Base-by-base conservation (phyloP, 2,797 vertebrate genomes). In the Sebastes diploproa region DNA sequence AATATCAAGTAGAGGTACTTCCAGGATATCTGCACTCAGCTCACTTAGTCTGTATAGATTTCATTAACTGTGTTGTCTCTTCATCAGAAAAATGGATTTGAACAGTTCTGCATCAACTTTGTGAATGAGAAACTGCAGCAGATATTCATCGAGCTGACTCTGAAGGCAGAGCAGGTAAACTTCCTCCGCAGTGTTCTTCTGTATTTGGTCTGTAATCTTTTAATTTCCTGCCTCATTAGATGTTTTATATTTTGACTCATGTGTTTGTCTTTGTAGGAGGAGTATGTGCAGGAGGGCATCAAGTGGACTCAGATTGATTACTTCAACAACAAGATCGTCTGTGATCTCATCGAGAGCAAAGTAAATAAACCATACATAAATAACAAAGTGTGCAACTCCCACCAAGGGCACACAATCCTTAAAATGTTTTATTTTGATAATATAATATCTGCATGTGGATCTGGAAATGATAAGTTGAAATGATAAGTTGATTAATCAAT, bases 31-130 rank as follows among this genome's bases (percentile, higher is more conserved):
- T 58, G 23, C 58, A n/a, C 56, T 80, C 68, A 71, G 23, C 27
- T 82, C 52, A 65, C 46, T 36, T 5, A 27, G 8, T 14, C 54
- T 74, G 22, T 59, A 6, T 81, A 32, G 7, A 59, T 73, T 80
- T 66, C 36, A 73, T 76, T 71, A 76, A 86, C 63, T 29, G 0
- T 74, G 2, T 77, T 54, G 6, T 91, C 25, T 88, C 75, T 91
- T 62, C 73, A 38, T 72, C 89, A 99, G 98, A 99, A 99, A 99
- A 99, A 99, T 81, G 98, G 98, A 78, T 99, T 99, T 63, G 98
- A 99, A 85, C 98, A 99, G 92, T 99, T 99, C 86, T 99, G 98
- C 92, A 99, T 99, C 93, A 99, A 99, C 95, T 99, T 99, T 61
- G 98, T 99, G 85, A 99, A 99, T 59, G 98, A 99, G 91, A 99